These are phyloP conservation scores for Reinhardtius hippoglossoides DNA, from an alignment of 2,113 vertebrate species.

Conservation along the genomic window DNA sequence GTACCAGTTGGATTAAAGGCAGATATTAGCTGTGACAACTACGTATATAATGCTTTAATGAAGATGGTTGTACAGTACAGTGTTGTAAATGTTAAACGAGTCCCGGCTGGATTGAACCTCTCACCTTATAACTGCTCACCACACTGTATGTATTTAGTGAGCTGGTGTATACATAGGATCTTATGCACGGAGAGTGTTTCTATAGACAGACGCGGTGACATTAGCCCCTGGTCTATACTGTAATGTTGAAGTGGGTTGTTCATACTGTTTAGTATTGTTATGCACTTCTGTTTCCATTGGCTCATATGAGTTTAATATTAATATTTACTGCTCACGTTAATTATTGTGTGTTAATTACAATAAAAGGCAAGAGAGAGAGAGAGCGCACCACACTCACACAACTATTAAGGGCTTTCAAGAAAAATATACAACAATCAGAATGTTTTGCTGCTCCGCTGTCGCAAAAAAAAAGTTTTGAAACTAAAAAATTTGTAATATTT, in stretches of 20 bases:
- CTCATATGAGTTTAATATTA: slow-evolving; percentile 62
- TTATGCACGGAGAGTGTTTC: slow-evolving; percentile 43
- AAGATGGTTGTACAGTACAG: slow-evolving; percentile 57
- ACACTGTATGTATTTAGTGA: slow-evolving; percentile 47
- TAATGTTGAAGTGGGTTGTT: slow-evolving; percentile 64
- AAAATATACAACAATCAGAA: slow-evolving; percentile 80
- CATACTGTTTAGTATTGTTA: slow-evolving; percentile 72
- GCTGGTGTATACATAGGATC: slow-evolving; percentile 47
- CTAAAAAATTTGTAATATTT: slow-evolving; percentile 83
- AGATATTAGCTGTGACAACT: slow-evolving; percentile 53
- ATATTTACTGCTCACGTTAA: slow-evolving; percentile 63
- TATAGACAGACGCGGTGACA: slow-evolving; percentile 50
- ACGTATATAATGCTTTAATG: slow-evolving; percentile 65
- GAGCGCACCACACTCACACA: slow-evolving; percentile 74
- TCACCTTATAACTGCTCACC: slow-evolving; percentile 49
- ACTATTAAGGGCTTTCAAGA: slow-evolving; percentile 82
- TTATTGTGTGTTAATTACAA: slow-evolving; percentile 47
- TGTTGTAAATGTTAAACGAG: slow-evolving; percentile 50
- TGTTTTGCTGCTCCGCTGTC: slow-evolving; percentile 85
- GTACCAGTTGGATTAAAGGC: slow-evolving; percentile 46
- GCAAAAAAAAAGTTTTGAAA: slow-evolving; percentile 79
- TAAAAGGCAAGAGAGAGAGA: slow-evolving; percentile 67
- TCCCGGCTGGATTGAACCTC: slow-evolving; percentile 34
- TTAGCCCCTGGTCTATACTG: slow-evolving; percentile 63
- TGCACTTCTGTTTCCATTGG: slow-evolving; percentile 75